phyloP scores from a whole-genome alignment of 2,888 invertebrate genomes.

The Fragum whitleyi region DNA sequence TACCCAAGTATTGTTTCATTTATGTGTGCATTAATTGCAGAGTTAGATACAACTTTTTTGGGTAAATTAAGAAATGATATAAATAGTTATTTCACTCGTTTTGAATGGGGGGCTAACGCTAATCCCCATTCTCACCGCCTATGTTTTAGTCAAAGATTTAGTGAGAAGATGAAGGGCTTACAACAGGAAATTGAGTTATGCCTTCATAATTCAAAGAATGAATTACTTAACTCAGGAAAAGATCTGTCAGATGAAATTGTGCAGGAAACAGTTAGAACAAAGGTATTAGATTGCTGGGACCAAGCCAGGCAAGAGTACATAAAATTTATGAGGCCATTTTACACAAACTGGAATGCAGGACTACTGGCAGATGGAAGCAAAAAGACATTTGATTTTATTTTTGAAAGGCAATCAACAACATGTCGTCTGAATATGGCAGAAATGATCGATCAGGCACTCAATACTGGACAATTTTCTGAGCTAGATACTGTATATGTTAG shows the following conservation, averaged over 20 bases:
- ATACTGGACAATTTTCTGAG: neutral
- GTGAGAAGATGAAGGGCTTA: neutral
- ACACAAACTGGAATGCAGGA: slow-evolving; percentile 9
- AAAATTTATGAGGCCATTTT: too few species aligned
- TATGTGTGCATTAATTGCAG: neutral
- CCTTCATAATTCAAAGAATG: neutral
- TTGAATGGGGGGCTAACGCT: slow-evolving; percentile 2
- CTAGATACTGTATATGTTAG: slow-evolving; percentile 1
- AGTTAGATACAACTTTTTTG: neutral
- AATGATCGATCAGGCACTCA: neutral
- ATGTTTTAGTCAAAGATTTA: too few species aligned
- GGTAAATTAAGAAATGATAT: neutral
- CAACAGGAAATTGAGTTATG: neutral
- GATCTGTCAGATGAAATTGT: neutral
- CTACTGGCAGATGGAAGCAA: neutral
- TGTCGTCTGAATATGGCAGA: slow-evolving; percentile 2
- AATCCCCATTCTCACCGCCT: neutral
- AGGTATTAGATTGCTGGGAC: too few species aligned
- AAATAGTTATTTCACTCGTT: slow-evolving; percentile 2
- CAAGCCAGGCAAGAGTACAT: neutral
- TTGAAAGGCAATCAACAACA: neutral
- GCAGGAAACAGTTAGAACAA: neutral
- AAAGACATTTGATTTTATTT: slow-evolving; percentile 4
- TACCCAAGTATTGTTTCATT: neutral
- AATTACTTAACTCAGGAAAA: neutral